Base-by-base conservation (phyloP, 2,113 vertebrate genomes). In the Chaetodon trifascialis region DNA sequence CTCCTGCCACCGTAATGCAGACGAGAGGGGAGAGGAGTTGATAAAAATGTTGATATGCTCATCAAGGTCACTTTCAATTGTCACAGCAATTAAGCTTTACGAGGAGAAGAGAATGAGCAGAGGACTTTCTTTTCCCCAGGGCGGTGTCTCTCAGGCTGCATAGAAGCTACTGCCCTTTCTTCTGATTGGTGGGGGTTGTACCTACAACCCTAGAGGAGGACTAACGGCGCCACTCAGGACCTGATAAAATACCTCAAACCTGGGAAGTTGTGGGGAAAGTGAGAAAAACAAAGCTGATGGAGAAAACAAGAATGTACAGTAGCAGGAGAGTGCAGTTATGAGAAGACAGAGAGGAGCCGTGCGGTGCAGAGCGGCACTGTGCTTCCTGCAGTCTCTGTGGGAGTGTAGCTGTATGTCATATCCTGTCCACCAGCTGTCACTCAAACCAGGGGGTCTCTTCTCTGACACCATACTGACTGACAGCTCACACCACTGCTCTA, bases 391-490 rank as follows among this genome's bases (percentile, higher is more conserved):
- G 62, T 59, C 78, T 84, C 85, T 64, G 75, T 82, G 85, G 87
- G 88, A 78, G 76, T 74, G 78, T 81, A 79, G 81, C 73, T 83
- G 75, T 76, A 49, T 90, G 92, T 93, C 91, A 90, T 84, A 82
- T 93, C 86, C 87, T 87, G 90, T 89, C 80, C 78, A 58, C 80
- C 89, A 91, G 90, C 90, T 93, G 92, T 92, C 91, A 90, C 70
- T 93, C 90, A 90, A 68, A 69, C 21, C 76, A 68, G 81, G 84
- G 79, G 73, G 80, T 82, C 75, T 88, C 49, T 34, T 54, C 44
- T 46, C 36, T 38, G 36, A 88, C 65, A 85, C 70, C 58, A 65
- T 14, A 5, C 70, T 85, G 86, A 89, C 69, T 91, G 89, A 90
- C 89, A 82, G 89, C 82, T 77, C 68, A 15, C 66, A 85, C 64